A percentile compares a stretch with the other conserved stretches of the same genome.
phyloP scores from a whole-genome alignment of 1,140 invertebrate genomes.

The Oscheius sp. region DNA sequence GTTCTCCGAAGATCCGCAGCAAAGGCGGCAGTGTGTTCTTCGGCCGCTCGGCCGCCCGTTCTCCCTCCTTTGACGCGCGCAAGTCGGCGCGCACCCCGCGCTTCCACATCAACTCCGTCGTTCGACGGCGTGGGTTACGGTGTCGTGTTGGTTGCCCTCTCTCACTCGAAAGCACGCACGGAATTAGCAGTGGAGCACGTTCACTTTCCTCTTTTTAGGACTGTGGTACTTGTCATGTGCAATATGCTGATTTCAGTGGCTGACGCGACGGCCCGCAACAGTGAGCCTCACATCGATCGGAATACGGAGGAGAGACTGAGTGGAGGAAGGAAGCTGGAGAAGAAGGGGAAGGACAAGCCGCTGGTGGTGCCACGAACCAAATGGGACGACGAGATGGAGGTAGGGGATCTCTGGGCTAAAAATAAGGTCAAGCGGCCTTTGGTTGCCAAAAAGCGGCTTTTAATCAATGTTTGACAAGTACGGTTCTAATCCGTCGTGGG shows the following conservation, averaged over 20 bases:
- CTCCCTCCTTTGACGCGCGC: background rate
- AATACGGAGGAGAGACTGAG: background rate
- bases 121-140: background rate
- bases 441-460: constrained; percentile 22
- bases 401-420: background rate
- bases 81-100: background rate
- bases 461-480: too few relatives aligned
- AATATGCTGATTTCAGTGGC: constrained; percentile 9
- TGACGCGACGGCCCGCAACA: background rate
- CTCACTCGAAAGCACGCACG: background rate
- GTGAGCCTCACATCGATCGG: background rate
- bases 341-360: constrained; percentile 38
- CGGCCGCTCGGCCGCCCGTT: constrained; percentile 10
- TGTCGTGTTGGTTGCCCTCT: background rate
- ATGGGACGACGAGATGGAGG: constrained; percentile 1
- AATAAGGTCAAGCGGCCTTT: too few relatives aligned
- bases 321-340: constrained; percentile 33
- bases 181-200: background rate
- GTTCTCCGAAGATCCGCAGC: background rate
- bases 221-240: background rate
- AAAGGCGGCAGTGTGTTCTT: constrained; percentile 17
- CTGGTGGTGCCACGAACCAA: background rate
- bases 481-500: too few relatives aligned
- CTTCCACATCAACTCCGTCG: background rate
- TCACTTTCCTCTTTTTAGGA: background rate